Evolutionary conservation across 2,113 vertebrate genomes (phyloP).

Genomic region (Alligator mississippiensis): DNA sequence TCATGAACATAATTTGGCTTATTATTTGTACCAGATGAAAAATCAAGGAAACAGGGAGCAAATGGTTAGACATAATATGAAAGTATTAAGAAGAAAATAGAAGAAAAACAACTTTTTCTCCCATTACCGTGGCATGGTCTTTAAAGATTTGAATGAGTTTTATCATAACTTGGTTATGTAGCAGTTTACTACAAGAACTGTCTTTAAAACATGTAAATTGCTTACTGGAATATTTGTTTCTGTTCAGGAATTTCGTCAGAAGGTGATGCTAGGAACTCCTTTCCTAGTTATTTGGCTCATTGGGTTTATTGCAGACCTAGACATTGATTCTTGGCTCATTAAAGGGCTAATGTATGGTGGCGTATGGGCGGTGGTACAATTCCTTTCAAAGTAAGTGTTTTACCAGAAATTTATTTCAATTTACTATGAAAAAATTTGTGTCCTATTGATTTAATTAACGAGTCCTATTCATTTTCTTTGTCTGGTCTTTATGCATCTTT

Average conservation of each 20-base stretch:
- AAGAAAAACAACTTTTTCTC: background rate
- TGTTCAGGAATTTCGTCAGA: conserved; percentile 95
- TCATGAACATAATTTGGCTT: background rate
- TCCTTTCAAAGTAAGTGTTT: conserved; percentile 95
- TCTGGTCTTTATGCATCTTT: background rate
- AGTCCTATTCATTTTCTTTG: background rate
- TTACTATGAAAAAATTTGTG: background rate
- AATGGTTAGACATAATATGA: background rate
- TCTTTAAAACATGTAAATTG: conserved; percentile 41
- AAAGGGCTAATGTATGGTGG: conserved; percentile 96
- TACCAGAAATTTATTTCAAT: background rate
- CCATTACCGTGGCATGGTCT: background rate
- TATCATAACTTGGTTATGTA: background rate
- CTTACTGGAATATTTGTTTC: conserved; percentile 62
- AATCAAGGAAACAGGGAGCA: background rate
- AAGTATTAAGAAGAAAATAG: background rate
- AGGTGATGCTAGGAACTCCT: conserved; percentile 99
- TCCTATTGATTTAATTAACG: background rate
- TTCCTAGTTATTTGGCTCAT: conserved; percentile 98
- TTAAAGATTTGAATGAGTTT: background rate
- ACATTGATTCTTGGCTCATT: conserved; percentile 98
- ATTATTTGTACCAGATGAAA: background rate
- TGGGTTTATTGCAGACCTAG: conserved; percentile 97
- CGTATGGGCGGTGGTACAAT: conserved; percentile 95
- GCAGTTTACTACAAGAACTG: background rate